Evolutionary conservation across 2,888 invertebrate genomes (phyloP).

Genomic region (Chloromyia formosa): DNA sequence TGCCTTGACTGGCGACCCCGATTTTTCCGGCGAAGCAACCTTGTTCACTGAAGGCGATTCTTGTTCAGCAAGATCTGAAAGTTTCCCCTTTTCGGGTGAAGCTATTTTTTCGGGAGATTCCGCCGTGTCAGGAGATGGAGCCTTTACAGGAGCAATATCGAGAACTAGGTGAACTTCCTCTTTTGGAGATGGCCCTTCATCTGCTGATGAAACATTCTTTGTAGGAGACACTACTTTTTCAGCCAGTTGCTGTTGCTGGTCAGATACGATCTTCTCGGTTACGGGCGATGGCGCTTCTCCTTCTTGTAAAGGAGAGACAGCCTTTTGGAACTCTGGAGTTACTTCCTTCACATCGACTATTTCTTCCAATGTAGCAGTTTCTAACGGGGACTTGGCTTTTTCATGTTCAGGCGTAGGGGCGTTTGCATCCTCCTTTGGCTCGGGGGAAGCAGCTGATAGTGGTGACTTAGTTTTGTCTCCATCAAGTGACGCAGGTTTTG

Average conservation of each 20-base stretch:
- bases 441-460: too few species aligned
- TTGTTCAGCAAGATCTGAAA: too few species aligned
- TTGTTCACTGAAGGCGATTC: neutral
- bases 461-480: too few species aligned
- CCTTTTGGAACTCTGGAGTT: slow-evolving; percentile 55
- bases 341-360: too few species aligned
- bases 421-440: too few species aligned
- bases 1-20: neutral
- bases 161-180: slow-evolving; percentile 54
- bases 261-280: slow-evolving; percentile 59
- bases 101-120: neutral
- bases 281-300: neutral
- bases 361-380: slow-evolving; percentile 50
- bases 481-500: too few species aligned
- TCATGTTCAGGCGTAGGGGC: neutral
- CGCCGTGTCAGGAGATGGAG: neutral
- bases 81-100: neutral
- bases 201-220: neutral
- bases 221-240: neutral
- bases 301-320: too few species aligned
- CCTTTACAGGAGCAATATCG: slow-evolving; percentile 14
- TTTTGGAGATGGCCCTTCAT: neutral
- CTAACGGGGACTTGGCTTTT: slow-evolving; percentile 6
- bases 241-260: too few species aligned
- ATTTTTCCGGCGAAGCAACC: neutral